A percentile compares a stretch with the other conserved stretches of the same genome.
Evolutionary conservation across 2,113 vertebrate genomes (phyloP).

Genomic region (Prinia subflava): DNA sequence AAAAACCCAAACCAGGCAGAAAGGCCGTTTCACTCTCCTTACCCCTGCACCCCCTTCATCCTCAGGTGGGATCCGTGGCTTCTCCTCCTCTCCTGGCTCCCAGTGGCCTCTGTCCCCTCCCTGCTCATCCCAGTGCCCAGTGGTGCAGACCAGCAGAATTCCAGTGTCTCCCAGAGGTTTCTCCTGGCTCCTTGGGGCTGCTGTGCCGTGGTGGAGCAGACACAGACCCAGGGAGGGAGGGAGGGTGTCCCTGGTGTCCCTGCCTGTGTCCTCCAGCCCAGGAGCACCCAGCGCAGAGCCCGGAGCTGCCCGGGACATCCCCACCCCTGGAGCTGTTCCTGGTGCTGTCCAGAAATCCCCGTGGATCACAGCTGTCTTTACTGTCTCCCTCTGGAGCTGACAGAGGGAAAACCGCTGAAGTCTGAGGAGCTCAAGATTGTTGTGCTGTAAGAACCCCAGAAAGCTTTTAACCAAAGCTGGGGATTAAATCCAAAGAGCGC

Average conservation of each 20-base stretch:
- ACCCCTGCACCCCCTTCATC: neutral
- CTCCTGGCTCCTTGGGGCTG: rapidly evolving
- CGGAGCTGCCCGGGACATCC: rapidly evolving
- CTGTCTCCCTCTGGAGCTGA: neutral
- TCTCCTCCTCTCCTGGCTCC: neutral
- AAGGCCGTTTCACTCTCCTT: neutral
- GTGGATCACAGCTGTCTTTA: rapidly evolving
- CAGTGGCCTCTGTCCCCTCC: neutral
- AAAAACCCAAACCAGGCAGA: neutral
- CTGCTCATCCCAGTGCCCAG: neutral
- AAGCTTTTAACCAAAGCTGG: constrained; percentile 43
- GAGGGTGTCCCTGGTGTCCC: neutral
- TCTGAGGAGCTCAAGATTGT: neutral
- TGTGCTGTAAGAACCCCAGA: neutral
- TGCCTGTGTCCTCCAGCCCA: rapidly evolving
- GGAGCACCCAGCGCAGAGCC: rapidly evolving
- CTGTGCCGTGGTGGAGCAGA: neutral
- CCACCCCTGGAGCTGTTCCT: rapidly evolving
- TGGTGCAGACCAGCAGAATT: neutral
- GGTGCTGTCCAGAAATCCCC: rapidly evolving
- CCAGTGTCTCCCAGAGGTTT: neutral
- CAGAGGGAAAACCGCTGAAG: neutral
- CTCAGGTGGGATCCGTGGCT: rapidly evolving
- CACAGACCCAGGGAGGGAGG: neutral
- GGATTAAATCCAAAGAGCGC: constrained; percentile 31